phyloP scores from a whole-genome alignment of 2,888 invertebrate genomes.

The Tromatobia lineatoria region DNA sequence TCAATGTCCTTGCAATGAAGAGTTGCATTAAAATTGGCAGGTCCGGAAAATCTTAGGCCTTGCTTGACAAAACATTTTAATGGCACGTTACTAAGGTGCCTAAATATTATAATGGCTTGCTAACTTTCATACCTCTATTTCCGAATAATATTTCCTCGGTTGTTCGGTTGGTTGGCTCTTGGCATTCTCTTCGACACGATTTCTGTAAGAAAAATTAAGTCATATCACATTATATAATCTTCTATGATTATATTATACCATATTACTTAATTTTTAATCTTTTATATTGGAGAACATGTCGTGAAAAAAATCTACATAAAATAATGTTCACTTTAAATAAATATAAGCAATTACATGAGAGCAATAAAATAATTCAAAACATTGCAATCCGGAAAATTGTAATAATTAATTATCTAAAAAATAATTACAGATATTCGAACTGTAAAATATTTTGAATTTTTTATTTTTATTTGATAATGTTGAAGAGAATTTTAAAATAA shows the following conservation, averaged over 20 bases:
- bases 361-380: not conserved
- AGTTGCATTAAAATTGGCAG: conserved; percentile 71
- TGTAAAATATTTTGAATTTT: not conserved
- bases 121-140: conserved; percentile 20
- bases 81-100: conserved; percentile 4
- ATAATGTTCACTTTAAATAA: not conserved
- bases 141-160: not conserved
- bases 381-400: not conserved
- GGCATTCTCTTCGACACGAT: conserved; percentile 45
- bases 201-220: conserved; percentile 36
- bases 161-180: not conserved
- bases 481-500: no score
- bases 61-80: not conserved
- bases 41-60: conserved; percentile 34
- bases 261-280: not conserved
- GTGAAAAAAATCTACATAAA: not conserved
- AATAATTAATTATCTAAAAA: not conserved
- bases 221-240: not conserved
- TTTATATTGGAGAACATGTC: not conserved
- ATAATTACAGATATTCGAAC: not conserved
- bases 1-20: conserved; percentile 76
- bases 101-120: not conserved
- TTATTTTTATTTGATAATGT: no score
- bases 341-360: not conserved
- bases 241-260: no score